Conservation (phyloP, 35 echinoderm and acorn worm species). For the Heliocidaris tuberculata region DNA sequence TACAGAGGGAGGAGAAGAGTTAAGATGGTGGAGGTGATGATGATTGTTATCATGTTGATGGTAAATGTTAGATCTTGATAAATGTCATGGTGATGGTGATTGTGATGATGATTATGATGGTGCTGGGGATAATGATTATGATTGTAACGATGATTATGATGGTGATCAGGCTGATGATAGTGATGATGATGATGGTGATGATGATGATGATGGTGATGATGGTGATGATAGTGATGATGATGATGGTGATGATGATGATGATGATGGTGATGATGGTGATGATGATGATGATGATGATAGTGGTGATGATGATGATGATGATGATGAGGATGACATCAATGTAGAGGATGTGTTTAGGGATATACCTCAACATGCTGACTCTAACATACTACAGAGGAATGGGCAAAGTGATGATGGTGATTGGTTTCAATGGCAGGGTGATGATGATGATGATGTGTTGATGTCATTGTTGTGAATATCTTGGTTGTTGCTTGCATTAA, state of each 20-base stretch:
- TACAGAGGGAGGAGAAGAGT: no score
- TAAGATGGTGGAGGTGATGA: not conserved
- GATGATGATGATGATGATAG: no score
- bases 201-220: not conserved
- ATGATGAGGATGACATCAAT: no score
- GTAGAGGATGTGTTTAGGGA: no score
- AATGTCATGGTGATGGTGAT: no score
- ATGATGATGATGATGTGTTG: not conserved
- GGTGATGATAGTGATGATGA: not conserved
- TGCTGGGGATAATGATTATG: not conserved
- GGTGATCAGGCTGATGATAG: not conserved
- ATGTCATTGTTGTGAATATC: no score
- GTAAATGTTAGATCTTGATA: no score
- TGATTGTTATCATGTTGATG: not conserved
- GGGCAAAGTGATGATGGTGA: not conserved
- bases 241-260: not conserved
- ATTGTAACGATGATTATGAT: not conserved
- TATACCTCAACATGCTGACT: no score
- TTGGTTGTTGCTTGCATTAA: no score
- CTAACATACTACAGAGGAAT: no score
- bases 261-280: not conserved
- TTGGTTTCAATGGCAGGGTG: no score
- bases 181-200: not conserved
- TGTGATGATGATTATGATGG: not conserved
- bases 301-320: no score